Evolutionary conservation across 23 tunicate species (phyloP).

Genomic region (Ciona savignyi): DNA sequence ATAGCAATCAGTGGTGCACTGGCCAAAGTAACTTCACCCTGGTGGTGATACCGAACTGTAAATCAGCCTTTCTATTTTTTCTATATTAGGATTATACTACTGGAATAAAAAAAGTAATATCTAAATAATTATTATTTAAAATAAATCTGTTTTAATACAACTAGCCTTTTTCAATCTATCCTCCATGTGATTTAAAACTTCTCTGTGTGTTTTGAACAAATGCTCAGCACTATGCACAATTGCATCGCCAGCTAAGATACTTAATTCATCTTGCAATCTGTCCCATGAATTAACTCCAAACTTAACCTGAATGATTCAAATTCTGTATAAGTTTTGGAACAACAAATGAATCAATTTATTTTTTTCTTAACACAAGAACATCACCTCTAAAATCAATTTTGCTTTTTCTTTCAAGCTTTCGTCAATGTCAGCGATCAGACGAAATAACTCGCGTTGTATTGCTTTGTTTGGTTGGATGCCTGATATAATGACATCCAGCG

Average conservation of each 20-base stretch:
- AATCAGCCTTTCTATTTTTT: too few species aligned
- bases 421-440: slow-evolving; percentile 26
- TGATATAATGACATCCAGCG: slow-evolving; percentile 28
- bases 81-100: too few species aligned
- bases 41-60: neutral
- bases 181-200: neutral
- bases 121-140: too few species aligned
- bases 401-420: slow-evolving; percentile 23
- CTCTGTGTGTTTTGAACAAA: too few species aligned
- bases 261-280: slow-evolving; percentile 17
- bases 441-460: slow-evolving; percentile 26
- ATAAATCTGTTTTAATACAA: too few species aligned
- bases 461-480: slow-evolving; percentile 8
- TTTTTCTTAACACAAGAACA: too few species aligned
- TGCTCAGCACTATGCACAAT: slow-evolving; percentile 2
- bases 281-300: slow-evolving; percentile 40
- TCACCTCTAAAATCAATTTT: slow-evolving; percentile 20
- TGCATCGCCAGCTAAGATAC: slow-evolving; percentile 12
- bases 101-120: too few species aligned
- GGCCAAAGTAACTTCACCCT: neutral
- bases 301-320: slow-evolving; percentile 14
- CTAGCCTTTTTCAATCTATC: neutral
- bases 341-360: too few species aligned
- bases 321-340: too few species aligned
- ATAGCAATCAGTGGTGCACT: neutral